A percentile compares a stretch with the other conserved stretches of the same genome.
phyloP scores from a whole-genome alignment of 1,140 invertebrate species.

The Goniozus legneri region DNA sequence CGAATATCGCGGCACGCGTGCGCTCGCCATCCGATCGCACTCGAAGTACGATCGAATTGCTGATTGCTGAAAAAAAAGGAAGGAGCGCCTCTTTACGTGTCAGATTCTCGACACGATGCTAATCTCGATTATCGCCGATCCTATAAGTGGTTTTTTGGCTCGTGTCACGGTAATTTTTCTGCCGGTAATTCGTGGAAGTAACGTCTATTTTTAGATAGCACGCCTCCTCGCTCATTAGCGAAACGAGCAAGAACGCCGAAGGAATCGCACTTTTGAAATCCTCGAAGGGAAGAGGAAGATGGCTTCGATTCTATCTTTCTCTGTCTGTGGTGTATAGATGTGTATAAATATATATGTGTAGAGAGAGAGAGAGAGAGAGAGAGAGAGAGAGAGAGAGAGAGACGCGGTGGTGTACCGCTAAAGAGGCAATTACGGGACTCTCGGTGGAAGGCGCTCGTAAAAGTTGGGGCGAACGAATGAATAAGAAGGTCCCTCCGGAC shows the following conservation, averaged over 20 bases:
- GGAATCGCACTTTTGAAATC: too few relatives aligned
- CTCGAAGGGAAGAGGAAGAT: too few relatives aligned
- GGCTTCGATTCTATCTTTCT: too few relatives aligned
- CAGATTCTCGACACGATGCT: too few relatives aligned
- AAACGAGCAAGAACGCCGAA: too few relatives aligned
- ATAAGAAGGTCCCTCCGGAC: conserved; percentile 29
- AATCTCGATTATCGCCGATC: background rate
- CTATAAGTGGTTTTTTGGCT: background rate
- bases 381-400: conserved; percentile 4
- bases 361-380: background rate
- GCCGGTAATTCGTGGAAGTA: too few relatives aligned
- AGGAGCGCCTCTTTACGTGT: too few relatives aligned
- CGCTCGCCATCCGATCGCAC: background rate
- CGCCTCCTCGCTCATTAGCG: too few relatives aligned
- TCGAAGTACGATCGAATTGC: background rate
- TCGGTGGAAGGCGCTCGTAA: conserved; percentile 36
- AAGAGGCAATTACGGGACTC: conserved; percentile 37
- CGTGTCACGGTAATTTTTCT: too few relatives aligned
- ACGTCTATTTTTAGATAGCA: too few relatives aligned
- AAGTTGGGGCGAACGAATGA: conserved; percentile 32
- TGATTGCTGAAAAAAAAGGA: too few relatives aligned
- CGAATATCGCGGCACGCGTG: conserved; percentile 3
- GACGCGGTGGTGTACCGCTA: conserved; percentile 24
- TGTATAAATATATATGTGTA: conserved; percentile 18
- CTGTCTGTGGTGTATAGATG: conserved; percentile 25